phyloP scores from a whole-genome alignment of 1,140 invertebrate genomes.

The Cheumatopsyche charites region DNA sequence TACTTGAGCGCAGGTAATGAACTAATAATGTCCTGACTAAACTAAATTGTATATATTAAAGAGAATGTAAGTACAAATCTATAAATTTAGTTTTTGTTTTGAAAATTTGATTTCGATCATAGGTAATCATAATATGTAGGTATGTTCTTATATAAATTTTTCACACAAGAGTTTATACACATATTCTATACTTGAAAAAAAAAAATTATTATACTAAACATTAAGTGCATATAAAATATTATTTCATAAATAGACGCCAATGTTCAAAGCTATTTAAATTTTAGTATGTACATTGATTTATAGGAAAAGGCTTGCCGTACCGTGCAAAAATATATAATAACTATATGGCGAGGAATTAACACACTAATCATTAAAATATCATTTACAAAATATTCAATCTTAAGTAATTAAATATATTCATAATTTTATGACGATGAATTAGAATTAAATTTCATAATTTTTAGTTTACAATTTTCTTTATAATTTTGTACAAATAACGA shows the following conservation, averaged over 20 bases:
- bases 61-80: not conserved
- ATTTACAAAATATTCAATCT: constrained; percentile 14
- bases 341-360: constrained; percentile 35
- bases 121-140: too few relatives aligned
- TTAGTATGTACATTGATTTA: constrained; percentile 31
- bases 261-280: constrained; percentile 35
- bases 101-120: too few relatives aligned
- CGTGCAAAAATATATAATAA: constrained; percentile 39
- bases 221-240: constrained; percentile 27
- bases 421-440: not conserved
- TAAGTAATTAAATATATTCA: not conserved
- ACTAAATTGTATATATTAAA: not conserved
- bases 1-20: constrained; percentile 11
- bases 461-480: constrained; percentile 2
- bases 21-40: constrained; percentile 5
- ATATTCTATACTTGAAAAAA: too few relatives aligned
- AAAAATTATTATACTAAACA: not conserved
- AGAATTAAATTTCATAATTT: not conserved
- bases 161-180: too few relatives aligned
- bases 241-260: constrained; percentile 17
- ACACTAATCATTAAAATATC: constrained; percentile 12
- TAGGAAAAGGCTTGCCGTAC: constrained; percentile 39
- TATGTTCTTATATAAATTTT: too few relatives aligned
- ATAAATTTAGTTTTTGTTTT: not conserved
- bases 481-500: constrained; percentile 26